phyloP scores from a whole-genome alignment of 2,888 invertebrate genomes.

The Dysmachus trigonus region DNA sequence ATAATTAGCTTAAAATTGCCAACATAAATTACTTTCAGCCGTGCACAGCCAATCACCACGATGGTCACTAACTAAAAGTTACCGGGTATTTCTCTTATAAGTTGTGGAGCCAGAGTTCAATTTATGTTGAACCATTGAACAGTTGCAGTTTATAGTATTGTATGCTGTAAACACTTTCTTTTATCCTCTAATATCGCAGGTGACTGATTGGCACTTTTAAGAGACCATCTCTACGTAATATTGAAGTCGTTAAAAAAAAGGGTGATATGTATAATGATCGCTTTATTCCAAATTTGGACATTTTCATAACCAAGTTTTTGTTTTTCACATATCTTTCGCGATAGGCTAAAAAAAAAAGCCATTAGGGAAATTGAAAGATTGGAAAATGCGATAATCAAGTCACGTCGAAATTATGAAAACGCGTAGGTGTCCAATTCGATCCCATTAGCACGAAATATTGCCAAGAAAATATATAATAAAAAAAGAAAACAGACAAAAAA shows the following conservation, averaged over 20 bases:
- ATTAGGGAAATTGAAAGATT: background rate
- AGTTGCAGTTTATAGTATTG: background rate
- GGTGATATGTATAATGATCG: background rate
- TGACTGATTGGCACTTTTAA: background rate
- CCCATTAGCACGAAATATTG: background rate
- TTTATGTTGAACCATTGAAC: background rate
- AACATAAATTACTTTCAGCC: background rate
- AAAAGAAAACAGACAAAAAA: background rate
- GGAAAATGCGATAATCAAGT: background rate
- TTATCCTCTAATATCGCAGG: background rate
- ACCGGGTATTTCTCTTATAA: background rate
- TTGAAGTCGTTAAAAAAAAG: background rate
- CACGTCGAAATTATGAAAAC: background rate
- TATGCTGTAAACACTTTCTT: background rate
- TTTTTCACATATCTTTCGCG: background rate
- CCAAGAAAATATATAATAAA: background rate
- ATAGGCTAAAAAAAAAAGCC: background rate
- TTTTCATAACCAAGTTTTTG: background rate
- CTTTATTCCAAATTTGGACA: background rate
- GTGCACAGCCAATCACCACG: background rate
- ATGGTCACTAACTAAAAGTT: background rate
- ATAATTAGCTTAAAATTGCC: background rate
- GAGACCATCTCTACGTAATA: background rate
- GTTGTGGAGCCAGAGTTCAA: too few relatives aligned
- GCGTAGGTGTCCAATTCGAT: background rate